phyloP scores from a whole-genome alignment of 2,113 vertebrate genomes.

The Pyrgilauda ruficollis region DNA sequence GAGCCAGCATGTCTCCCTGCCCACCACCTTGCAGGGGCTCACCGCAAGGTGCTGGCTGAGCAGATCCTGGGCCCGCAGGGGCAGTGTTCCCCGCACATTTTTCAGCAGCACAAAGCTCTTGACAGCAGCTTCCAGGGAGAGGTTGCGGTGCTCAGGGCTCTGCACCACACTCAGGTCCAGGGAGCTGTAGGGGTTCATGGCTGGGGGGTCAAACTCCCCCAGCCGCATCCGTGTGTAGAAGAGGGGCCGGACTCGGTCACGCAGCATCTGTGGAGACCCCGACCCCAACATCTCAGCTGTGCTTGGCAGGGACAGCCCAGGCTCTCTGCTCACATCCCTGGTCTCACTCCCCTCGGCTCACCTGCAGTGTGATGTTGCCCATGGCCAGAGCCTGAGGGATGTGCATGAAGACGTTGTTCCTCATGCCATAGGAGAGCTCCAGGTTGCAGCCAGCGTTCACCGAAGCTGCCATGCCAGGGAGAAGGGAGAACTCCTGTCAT shows the following conservation, averaged over 20 bases:
- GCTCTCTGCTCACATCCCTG: accelerated
- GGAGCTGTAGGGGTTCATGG: slow-evolving; percentile 66
- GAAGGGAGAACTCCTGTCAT: accelerated
- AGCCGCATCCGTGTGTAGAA: slow-evolving; percentile 66
- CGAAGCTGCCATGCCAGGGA: not conserved
- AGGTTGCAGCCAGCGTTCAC: slow-evolving; percentile 65
- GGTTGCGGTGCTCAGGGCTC: slow-evolving; percentile 43
- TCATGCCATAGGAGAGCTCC: slow-evolving; percentile 49
- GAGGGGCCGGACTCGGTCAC: slow-evolving; percentile 52
- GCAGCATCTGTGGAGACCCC: slow-evolving; percentile 34
- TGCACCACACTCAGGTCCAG: slow-evolving; percentile 46
- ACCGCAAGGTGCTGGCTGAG: not conserved
- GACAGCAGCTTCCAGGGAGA: slow-evolving; percentile 61
- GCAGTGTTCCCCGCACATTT: slow-evolving; percentile 14
- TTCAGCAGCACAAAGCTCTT: slow-evolving; percentile 72
- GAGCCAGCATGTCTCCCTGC: not conserved
- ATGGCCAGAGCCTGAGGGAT: slow-evolving; percentile 47
- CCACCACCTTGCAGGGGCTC: accelerated
- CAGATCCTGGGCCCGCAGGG: slow-evolving; percentile 23
- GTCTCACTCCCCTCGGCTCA: not conserved
- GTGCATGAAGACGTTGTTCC: slow-evolving; percentile 52
- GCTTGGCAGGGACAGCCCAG: not conserved
- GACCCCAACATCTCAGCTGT: accelerated
- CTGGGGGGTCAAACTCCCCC: slow-evolving; percentile 68
- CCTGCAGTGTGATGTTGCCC: slow-evolving; percentile 67